Evolutionary conservation across 2,113 vertebrate species (phyloP).

Genomic region (Pluvianellus socialis): DNA sequence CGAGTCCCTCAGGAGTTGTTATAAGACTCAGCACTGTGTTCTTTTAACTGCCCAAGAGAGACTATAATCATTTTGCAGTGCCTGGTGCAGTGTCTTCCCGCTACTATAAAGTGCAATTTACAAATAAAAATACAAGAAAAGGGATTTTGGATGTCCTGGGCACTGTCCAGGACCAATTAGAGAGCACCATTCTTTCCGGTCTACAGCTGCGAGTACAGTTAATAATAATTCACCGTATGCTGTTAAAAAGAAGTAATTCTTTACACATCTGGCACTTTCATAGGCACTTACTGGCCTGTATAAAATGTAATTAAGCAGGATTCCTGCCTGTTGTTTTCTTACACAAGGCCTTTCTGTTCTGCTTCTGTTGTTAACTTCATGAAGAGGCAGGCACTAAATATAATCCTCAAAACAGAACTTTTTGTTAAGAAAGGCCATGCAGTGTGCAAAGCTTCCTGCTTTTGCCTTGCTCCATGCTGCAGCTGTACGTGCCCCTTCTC

Average conservation of each 20-base stretch:
- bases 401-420: background rate
- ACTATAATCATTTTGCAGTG: background rate
- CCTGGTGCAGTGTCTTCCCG: background rate
- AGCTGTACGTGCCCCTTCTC: background rate
- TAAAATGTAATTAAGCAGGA: conserved; percentile 48
- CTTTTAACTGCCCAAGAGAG: conserved; percentile 32
- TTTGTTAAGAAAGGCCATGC: background rate
- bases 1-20: background rate
- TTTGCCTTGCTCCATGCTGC: background rate
- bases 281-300: background rate
- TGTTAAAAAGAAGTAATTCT: background rate
- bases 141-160: background rate
- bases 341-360: background rate
- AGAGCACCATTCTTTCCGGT: background rate
- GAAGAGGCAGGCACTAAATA: background rate
- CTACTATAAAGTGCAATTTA: conserved; percentile 15
- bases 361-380: background rate
- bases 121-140: background rate
- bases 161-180: background rate
- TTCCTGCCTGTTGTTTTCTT: conserved; percentile 20
- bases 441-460: background rate
- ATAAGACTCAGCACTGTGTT: background rate
- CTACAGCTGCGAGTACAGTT: background rate
- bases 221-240: background rate
- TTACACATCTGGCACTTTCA: background rate